These are phyloP conservation scores for Gymnarchus niloticus DNA, from an alignment of 2,113 vertebrate genomes.

Conservation along the genomic window DNA sequence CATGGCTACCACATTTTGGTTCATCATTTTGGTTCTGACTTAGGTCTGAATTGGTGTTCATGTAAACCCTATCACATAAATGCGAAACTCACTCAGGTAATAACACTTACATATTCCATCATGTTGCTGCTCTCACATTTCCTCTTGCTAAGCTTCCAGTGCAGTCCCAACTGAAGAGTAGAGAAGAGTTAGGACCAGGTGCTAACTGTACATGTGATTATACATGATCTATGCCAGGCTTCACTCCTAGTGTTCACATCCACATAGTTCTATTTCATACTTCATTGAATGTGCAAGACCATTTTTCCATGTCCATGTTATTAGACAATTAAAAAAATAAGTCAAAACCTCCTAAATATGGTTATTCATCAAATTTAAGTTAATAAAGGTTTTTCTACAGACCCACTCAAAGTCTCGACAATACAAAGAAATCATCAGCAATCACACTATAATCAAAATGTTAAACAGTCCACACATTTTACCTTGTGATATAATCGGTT, in stretches of 20 bases:
- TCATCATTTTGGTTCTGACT: not conserved
- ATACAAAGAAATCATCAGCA: not conserved
- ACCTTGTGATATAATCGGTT: slow-evolving; percentile 98
- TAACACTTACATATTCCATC: slow-evolving; percentile 84
- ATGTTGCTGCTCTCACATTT: slow-evolving; percentile 99
- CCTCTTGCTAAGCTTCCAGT: slow-evolving; percentile 98
- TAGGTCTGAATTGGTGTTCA: not conserved
- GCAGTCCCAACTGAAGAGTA: slow-evolving; percentile 83
- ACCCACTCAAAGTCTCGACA: too few species aligned
- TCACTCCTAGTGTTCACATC: too few species aligned
- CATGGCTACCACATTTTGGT: not conserved
- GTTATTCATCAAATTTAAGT: too few species aligned
- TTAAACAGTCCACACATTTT: slow-evolving; percentile 33
- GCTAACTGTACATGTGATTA: slow-evolving; percentile 25
- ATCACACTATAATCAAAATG: not conserved
- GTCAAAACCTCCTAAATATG: too few species aligned
- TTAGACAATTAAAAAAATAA: not conserved
- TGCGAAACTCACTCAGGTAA: not conserved
- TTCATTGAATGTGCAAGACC: too few species aligned
- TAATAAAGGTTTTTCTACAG: too few species aligned
- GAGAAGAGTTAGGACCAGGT: slow-evolving; percentile 24
- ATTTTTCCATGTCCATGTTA: slow-evolving; percentile 13
- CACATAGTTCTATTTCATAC: too few species aligned
- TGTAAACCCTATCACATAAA: not conserved
- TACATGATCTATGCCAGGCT: too few species aligned